Conservation (phyloP, 2,888 invertebrate genomes). For the Mythimna ferrago region DNA sequence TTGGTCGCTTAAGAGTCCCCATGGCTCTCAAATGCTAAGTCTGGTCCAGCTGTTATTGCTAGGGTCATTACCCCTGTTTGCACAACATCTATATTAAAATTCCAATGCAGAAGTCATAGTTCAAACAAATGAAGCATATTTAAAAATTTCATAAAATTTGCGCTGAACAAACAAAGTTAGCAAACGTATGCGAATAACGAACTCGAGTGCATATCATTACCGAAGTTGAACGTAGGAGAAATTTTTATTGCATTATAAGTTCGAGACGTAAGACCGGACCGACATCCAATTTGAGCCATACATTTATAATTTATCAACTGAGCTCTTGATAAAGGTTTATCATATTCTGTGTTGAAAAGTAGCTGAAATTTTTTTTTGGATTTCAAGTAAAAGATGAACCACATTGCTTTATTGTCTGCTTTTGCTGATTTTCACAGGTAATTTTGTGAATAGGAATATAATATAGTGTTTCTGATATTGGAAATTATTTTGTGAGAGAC, state of each 20-base stretch:
- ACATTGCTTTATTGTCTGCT: not conserved
- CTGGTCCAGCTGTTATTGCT: not conserved
- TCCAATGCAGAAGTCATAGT: not conserved
- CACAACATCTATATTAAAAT: not conserved
- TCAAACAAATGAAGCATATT: conserved; percentile 10
- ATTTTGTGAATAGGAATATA: no score
- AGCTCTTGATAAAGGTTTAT: conserved; percentile 10
- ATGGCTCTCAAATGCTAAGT: no score
- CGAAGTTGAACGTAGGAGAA: conserved; percentile 36
- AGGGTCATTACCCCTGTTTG: not conserved
- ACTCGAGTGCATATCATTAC: conserved; percentile 44
- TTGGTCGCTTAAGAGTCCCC: no score
- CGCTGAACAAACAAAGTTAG: conserved; percentile 30
- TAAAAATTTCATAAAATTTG: conserved; percentile 7
- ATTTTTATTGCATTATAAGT: conserved; percentile 55
- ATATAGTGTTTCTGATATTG: no score
- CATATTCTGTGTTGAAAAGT: conserved; percentile 13
- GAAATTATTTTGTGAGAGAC: no score
- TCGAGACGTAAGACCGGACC: conserved; percentile 37
- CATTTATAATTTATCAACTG: conserved; percentile 45
- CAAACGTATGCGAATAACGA: conserved; percentile 25
- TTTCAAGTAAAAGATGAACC: conserved; percentile 11
- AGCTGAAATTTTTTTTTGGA: conserved; percentile 5
- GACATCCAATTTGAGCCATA: conserved; percentile 36
- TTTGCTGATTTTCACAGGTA: no score